These are phyloP conservation scores for Anguilla megastoma DNA, from an alignment of 2,797 vertebrate genomes.

Conservation along the genomic window DNA sequence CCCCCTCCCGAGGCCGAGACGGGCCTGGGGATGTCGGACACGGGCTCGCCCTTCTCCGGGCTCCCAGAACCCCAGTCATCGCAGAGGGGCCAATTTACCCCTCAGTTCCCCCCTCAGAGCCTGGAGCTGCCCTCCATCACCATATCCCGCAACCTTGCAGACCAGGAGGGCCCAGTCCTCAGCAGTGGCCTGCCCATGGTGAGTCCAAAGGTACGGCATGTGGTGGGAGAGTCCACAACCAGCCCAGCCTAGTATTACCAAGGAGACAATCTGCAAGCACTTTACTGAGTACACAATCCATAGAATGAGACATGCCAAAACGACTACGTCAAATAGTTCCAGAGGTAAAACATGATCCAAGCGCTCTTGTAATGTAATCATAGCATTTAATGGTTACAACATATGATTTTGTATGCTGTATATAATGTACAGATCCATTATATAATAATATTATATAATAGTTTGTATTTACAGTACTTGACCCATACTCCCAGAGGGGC, in stretches of 20 bases:
- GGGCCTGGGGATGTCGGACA: slow-evolving; percentile 84
- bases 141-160: slow-evolving; percentile 93
- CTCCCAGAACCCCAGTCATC: slow-evolving; percentile 80
- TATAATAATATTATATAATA: too few species aligned
- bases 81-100: slow-evolving; percentile 86
- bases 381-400: too few species aligned
- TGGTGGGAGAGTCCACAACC: not conserved
- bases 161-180: slow-evolving; percentile 84
- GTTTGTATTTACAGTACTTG: too few species aligned
- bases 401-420: too few species aligned
- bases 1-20: slow-evolving; percentile 93
- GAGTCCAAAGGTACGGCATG: slow-evolving; percentile 57
- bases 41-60: slow-evolving; percentile 83
- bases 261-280: not conserved
- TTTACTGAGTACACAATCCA: not conserved
- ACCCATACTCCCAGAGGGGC: too few species aligned
- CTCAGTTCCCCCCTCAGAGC: slow-evolving; percentile 97
- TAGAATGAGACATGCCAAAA: too few species aligned
- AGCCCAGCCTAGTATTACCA: not conserved
- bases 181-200: slow-evolving; percentile 86
- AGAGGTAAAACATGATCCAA: too few species aligned
- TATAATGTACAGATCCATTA: too few species aligned
- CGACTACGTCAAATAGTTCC: too few species aligned
- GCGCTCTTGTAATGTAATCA: too few species aligned
- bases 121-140: slow-evolving; percentile 97